Percentiles rank a stretch among this genome's conserved stretches.
Evolutionary conservation across 2,113 vertebrate species (phyloP).

Genomic region (Progne subis): DNA sequence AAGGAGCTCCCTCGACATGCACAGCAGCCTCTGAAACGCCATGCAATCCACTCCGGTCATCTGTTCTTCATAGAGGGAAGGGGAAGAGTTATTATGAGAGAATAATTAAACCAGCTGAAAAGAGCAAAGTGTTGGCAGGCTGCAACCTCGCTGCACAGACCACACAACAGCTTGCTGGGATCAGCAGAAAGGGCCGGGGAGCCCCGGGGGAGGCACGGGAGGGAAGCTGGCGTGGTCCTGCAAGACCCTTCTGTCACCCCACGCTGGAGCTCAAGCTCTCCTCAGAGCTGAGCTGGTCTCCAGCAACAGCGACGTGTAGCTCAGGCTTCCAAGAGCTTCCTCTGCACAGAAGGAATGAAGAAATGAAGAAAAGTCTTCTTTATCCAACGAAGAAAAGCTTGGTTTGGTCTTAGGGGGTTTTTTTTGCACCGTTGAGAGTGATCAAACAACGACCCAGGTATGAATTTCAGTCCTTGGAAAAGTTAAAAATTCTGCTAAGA

Average conservation of each 20-base stretch:
- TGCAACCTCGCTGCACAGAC: slow-evolving; percentile 28
- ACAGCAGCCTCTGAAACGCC: not conserved
- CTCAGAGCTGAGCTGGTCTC: not conserved
- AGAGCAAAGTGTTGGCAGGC: slow-evolving; percentile 59
- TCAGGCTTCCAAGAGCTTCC: not conserved
- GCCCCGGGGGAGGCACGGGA: not conserved
- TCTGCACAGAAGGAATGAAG: not conserved
- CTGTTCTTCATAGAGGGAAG: slow-evolving; percentile 66
- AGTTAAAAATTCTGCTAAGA: not conserved
- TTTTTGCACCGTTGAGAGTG: not conserved
- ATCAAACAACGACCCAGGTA: accelerated
- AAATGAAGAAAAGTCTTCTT: too few relatives aligned
- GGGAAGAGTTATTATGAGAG: slow-evolving; percentile 68
- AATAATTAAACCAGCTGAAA: slow-evolving; percentile 72
- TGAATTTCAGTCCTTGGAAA: not conserved
- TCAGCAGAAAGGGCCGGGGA: slow-evolving; percentile 48
- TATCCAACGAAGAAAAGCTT: not conserved
- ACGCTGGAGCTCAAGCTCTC: not conserved
- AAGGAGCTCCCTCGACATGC: not conserved
- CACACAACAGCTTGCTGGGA: slow-evolving; percentile 57
- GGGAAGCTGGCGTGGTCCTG: not conserved
- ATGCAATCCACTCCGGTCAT: slow-evolving; percentile 16
- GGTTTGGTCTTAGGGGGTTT: not conserved
- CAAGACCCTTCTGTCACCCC: not conserved
- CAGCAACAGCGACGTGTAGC: accelerated